Base-by-base conservation (phyloP, 2,888 invertebrate genomes). In the Epinotia demarniana region DNA sequence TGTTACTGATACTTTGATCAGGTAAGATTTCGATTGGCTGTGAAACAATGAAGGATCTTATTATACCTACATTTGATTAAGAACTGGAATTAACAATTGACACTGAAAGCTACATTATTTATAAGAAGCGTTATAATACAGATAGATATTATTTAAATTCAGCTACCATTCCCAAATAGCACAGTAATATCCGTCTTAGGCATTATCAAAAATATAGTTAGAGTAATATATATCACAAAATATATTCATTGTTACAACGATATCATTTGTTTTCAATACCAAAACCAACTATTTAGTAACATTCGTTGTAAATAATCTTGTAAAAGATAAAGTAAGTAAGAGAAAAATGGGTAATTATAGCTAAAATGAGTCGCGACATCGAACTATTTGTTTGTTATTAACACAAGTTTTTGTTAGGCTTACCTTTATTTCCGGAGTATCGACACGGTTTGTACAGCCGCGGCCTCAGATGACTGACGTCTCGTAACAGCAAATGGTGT, bases 201-300 rank as follows among this genome's bases (percentile, higher is more conserved):
- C 92, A 90, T 90, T 94, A 94, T 94, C 94, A 94, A 94, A 94
- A 94, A 94, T 94, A 94, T 92, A 92, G 92, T 92, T 91, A 93
- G 87, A 92, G 89, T 92, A 87, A 91, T 91, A 92, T 90, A 92
- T 92, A 93, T 93, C 93, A 93, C 92, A 94, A 94, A 94, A 94
- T 94, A 93, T 92, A 93, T 93, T 92, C 90, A 92, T 92, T 91
- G 91, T 90, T 89, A 88, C 86, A 88, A 89, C 87, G 84, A 88
- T 79, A 86, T 84, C 85, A 82, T 89, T 88, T 89, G 90, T 91
- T 92, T 92, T 90, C 92, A 91, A 92, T 90, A 89, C 90, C 92
- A 89, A 83, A 70, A 39, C 72, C 62, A 55, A 66, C 18, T 66
- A 46, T 5, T 66, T 23, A 27, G 18, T 49, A 2, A 16, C 27